Conservation (phyloP, 2,888 invertebrate species). For the Invenusta paracnida region DNA sequence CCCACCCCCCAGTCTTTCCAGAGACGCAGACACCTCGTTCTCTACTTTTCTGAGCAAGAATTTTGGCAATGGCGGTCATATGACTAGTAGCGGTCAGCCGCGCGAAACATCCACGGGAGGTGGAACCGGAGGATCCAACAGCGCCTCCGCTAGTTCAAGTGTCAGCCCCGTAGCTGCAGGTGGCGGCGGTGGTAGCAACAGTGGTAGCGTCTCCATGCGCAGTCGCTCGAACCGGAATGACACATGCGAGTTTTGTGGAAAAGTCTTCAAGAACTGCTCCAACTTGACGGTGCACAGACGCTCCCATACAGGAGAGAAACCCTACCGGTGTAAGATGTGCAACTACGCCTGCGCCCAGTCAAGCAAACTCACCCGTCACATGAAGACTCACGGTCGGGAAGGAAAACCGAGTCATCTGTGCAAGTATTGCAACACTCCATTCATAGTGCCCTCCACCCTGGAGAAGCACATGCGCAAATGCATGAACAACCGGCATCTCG, state of each 20-base stretch:
- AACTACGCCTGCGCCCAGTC: slow-evolving; percentile 99
- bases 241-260: slow-evolving; percentile 63
- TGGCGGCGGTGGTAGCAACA: not conserved
- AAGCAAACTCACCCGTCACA: slow-evolving; percentile 95
- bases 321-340: slow-evolving; percentile 96
- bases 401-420: slow-evolving; percentile 98
- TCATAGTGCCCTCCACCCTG: slow-evolving; percentile 95
- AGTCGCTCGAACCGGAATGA: slow-evolving; percentile 50
- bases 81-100: not conserved
- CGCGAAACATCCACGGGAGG: not conserved
- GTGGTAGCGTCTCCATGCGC: not conserved
- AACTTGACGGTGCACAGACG: slow-evolving; percentile 61
- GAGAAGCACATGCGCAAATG: slow-evolving; percentile 99
- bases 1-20: not conserved
- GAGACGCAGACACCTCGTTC: not conserved
- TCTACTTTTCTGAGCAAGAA: not conserved
- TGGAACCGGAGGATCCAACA: slow-evolving; percentile 27
- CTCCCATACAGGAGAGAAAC: slow-evolving; percentile 76
- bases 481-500: slow-evolving; percentile 66
- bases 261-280: slow-evolving; percentile 85
- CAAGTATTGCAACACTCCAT: slow-evolving; percentile 98
- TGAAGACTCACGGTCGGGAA: slow-evolving; percentile 96
- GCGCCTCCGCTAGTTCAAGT: slow-evolving; percentile 13
- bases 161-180: not conserved
- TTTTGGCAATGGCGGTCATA: no score